Base-by-base conservation (phyloP, 1,140 invertebrate genomes). In the Papilio helenus region DNA sequence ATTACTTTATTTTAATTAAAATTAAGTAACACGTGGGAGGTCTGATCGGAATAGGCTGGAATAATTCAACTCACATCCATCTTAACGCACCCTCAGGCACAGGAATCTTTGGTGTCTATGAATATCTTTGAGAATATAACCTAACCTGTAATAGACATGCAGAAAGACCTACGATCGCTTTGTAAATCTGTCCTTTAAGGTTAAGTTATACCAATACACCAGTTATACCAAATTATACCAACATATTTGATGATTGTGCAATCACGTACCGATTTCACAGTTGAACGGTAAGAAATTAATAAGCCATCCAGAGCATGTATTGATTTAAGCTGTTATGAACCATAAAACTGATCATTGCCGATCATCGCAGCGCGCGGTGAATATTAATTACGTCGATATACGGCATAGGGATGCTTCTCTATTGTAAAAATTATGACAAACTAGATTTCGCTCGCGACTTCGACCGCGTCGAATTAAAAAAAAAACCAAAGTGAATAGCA, bases 291-390 rank as follows among this genome's bases (percentile, higher is more conserved):
- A 23, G 51, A 61, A 77, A 61, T 77, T 77, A 39, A 77, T 77
- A 77, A 58, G 74, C 55, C 42, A 77, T 58, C 26, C 74, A 61
- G 20, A 61, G 74, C 74, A 77, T 26, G 74, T 77, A 77, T 77
- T 77, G 74, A 77, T 77, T 77, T 77, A 77, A 77, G 74, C 51
- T 34, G 74, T 77, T 77, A 77, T 77, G n/a, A 42, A 42, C 49
- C 51, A 77, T 77, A 77, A 77, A 77, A 77, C 74, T 42, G 55
- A 77, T 77, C 74, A 77, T 77, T 77, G 74, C 29, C 74, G 74
- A 76, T 76, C 49, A 76, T 61, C 49, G 74, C 49, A 61, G 23
- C 55, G 29, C 74, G 34, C 74, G 26, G 23, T 76, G 74, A 76
- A 76, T 76, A 76, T 76, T 76, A 76, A 76, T 76, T 20, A 58